A percentile compares a stretch with the other conserved stretches of the same genome.
These are phyloP conservation scores for Thymelicus sylvestris DNA, from an alignment of 2,888 invertebrate species.

Conservation along the genomic window DNA sequence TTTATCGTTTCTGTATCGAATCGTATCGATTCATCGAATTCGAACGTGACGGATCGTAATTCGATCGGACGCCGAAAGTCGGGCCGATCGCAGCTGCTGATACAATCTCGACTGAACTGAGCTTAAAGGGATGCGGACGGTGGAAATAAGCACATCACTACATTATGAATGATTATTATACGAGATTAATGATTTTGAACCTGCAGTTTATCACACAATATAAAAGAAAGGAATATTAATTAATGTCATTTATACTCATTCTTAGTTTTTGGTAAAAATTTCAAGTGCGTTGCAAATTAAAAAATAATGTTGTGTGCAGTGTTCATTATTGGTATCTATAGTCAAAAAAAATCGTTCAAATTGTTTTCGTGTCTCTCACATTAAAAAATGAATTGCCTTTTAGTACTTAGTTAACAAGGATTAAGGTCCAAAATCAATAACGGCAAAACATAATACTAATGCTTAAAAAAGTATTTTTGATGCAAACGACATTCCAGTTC, in stretches of 20 bases:
- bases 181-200: too few species aligned
- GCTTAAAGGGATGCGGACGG: constrained; percentile 11
- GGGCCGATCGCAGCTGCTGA: constrained; percentile 28
- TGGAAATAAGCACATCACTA: constrained; percentile 1
- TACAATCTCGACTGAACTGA: constrained; percentile 20
- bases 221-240: too few species aligned
- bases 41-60: constrained; percentile 45
- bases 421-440: constrained; percentile 3
- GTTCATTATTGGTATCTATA: too few species aligned
- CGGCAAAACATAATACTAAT: constrained; percentile 16
- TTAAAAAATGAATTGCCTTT: neutral
- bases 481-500: constrained; percentile 42
- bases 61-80: constrained; percentile 45
- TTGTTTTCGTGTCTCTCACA: too few species aligned
- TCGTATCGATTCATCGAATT: constrained; percentile 42
- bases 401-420: neutral
- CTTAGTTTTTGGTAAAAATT: too few species aligned
- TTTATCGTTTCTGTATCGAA: constrained; percentile 46
- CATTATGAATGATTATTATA: neutral
- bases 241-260: too few species aligned
- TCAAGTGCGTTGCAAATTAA: too few species aligned
- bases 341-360: too few species aligned
- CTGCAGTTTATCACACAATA: too few species aligned
- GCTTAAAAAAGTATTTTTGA: constrained; percentile 31
- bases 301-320: too few species aligned